Evolutionary conservation across 2,797 vertebrate species (phyloP).

Genomic region (Anguilla megastoma): DNA sequence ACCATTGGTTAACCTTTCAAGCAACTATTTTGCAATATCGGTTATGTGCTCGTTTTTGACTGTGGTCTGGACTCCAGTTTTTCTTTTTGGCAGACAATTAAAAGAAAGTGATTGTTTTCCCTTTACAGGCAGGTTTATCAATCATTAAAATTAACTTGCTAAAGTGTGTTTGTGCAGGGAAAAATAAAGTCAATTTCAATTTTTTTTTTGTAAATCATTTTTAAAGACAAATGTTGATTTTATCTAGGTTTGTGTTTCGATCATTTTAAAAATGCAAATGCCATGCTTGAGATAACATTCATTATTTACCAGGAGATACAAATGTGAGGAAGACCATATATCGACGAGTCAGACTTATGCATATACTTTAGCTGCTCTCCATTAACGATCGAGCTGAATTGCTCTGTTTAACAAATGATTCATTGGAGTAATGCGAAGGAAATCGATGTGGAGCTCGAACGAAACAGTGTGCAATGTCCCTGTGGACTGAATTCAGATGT

Average conservation of each 20-base stretch:
- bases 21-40: constrained; percentile 5
- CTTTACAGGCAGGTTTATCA: background rate
- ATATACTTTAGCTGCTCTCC: background rate
- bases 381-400: constrained; percentile 6
- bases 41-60: background rate
- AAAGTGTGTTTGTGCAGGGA: background rate
- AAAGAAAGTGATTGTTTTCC: background rate
- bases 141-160: background rate
- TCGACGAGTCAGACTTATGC: constrained; percentile 1
- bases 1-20: constrained; percentile 4
- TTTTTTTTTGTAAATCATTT: background rate
- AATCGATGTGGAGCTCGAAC: background rate
- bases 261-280: background rate
- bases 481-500: background rate
- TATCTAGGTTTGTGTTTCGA: background rate
- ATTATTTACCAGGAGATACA: constrained; percentile 1
- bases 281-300: background rate
- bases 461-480: background rate
- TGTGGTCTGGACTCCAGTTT: background rate
- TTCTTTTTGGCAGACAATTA: background rate
- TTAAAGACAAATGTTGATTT: background rate
- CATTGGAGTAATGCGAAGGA: background rate
- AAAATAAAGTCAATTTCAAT: background rate
- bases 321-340: background rate
- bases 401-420: constrained; percentile 25